Percentiles rank a stretch among this genome's conserved stretches.
Conservation (phyloP, 92 coral and sea anemone species). For the Palythoa grandis region DNA sequence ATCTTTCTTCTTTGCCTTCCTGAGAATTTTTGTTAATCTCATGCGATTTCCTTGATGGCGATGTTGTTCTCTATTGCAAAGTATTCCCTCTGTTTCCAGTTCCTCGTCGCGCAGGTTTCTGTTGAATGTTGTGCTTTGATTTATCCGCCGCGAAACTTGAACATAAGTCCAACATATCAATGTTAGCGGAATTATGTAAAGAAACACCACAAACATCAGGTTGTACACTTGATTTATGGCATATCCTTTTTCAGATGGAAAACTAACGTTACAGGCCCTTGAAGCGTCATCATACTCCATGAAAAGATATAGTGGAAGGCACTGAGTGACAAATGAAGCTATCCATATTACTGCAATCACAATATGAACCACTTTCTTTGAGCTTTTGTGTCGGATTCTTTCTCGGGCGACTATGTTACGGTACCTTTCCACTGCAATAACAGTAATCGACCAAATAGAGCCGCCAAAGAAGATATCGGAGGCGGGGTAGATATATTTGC, state of each 20-base stretch:
- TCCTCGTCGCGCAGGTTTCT: constrained; percentile 14
- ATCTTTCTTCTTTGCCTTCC: background rate
- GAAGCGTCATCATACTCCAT: constrained; percentile 1
- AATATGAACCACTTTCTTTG: constrained; percentile 13
- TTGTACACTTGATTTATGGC: background rate
- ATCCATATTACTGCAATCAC: constrained; percentile 18
- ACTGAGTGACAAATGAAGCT: constrained; percentile 11
- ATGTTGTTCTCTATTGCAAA: background rate
- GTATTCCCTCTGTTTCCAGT: background rate
- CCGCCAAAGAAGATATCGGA: constrained; percentile 34
- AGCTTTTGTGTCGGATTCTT: constrained; percentile 14
- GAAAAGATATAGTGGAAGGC: constrained; percentile 20
- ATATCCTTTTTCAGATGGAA: background rate
- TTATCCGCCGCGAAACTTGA: constrained; percentile 28
- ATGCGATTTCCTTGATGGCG: background rate
- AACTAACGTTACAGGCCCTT: background rate
- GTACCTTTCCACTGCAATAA: constrained; percentile 32
- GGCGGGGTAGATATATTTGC: constrained; percentile 27
- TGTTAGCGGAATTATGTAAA: constrained; percentile 17
- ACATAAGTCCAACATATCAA: constrained; percentile 30
- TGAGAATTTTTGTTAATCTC: background rate
- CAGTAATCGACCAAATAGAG: constrained; percentile 40
- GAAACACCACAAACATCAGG: background rate
- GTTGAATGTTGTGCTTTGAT: constrained; percentile 27
- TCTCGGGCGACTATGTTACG: constrained; percentile 40